phyloP scores from a whole-genome alignment of 2,797 vertebrate species.

The Avahi laniger region DNA sequence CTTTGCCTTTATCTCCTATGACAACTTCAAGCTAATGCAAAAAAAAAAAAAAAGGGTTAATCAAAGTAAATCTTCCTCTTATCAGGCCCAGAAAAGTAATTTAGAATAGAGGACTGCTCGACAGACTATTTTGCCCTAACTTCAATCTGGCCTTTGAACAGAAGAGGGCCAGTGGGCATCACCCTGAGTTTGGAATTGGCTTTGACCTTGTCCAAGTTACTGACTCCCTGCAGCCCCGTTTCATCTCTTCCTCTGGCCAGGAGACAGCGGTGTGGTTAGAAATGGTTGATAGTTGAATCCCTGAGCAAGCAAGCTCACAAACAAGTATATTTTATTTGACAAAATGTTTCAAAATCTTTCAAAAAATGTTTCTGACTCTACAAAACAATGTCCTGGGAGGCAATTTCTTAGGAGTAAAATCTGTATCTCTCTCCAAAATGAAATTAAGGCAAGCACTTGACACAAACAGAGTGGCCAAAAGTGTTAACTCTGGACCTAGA shows the following conservation, averaged over 20 bases:
- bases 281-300: background rate
- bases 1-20: background rate
- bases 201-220: background rate
- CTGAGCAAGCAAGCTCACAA: background rate
- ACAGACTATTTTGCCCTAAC: constrained; percentile 8
- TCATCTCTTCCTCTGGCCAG: background rate
- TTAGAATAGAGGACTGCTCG: background rate
- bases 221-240: background rate
- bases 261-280: background rate
- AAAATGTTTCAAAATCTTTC: background rate
- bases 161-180: background rate
- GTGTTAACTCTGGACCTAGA: background rate
- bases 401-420: background rate
- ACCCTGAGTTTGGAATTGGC: background rate
- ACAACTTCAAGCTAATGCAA: background rate
- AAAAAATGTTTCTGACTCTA: background rate
- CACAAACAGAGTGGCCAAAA: background rate
- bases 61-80: constrained; percentile 2
- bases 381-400: background rate
- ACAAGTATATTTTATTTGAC: background rate
- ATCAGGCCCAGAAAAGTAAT: background rate
- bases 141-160: background rate
- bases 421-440: background rate
- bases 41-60: background rate
- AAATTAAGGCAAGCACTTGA: background rate